phyloP scores from a whole-genome alignment of 1,140 invertebrate genomes.

The Solen grandis region DNA sequence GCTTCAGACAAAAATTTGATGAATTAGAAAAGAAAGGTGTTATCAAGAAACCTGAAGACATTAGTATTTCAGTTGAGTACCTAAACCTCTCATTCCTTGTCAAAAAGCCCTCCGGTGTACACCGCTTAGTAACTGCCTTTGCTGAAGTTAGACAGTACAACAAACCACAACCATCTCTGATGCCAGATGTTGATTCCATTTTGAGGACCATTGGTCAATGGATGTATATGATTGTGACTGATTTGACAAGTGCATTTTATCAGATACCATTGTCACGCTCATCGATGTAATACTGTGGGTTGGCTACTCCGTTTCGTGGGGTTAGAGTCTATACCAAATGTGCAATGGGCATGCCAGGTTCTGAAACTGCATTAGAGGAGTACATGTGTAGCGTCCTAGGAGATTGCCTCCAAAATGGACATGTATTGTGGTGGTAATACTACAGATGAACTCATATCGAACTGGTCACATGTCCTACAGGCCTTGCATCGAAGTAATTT shows the following conservation, averaged over 20 bases:
- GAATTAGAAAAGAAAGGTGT: conserved; percentile 42
- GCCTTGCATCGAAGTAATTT: conserved; percentile 33
- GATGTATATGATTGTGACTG: conserved; percentile 53
- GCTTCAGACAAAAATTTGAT: conserved; percentile 53
- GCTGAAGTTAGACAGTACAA: conserved; percentile 52
- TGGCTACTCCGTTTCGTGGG: conserved; percentile 56
- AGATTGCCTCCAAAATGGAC: conserved; percentile 58
- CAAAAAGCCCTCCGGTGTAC: conserved; percentile 21
- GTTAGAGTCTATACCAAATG: conserved; percentile 57
- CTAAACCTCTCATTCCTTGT: conserved; percentile 54
- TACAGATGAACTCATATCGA: conserved; percentile 35
- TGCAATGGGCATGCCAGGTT: conserved; percentile 64
- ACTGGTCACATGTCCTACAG: conserved; percentile 25
- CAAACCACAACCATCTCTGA: conserved; percentile 57
- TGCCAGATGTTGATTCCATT: conserved; percentile 58
- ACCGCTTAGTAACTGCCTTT: conserved; percentile 35
- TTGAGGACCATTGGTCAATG: conserved; percentile 56
- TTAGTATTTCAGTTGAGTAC: conserved; percentile 50
- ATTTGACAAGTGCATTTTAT: conserved; percentile 60
- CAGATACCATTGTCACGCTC: conserved; percentile 55
- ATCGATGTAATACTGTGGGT: conserved; percentile 61
- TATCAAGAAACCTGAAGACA: conserved; percentile 49
- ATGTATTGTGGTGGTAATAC: conserved; percentile 42
- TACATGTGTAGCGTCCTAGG: conserved; percentile 60
- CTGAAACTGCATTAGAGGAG: conserved; percentile 63